Base-by-base conservation (phyloP, 35 echinoderm and acorn worm genomes). In the Anneissia japonica region DNA sequence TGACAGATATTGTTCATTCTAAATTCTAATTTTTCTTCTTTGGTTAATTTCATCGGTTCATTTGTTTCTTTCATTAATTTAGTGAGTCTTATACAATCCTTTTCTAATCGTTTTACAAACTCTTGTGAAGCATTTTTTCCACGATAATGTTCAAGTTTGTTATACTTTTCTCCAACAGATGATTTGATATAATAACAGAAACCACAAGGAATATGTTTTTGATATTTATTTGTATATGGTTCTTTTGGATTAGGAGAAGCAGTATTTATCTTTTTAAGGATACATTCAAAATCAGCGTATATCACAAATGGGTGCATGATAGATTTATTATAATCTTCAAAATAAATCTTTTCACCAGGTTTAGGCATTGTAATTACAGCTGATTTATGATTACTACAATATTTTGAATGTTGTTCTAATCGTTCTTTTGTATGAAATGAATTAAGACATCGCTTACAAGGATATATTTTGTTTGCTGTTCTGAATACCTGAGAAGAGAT, bases 281-380 rank as follows among this genome's bases (percentile, higher is more conserved):
- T 36, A 79, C 11, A 79, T 79, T 79, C 77, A 35, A 79, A 79
- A 35, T 79, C 77, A 5, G 77, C 14, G n/a, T 79, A 79, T 16
- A 79, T 37, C 13, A 79, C 77, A 79, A 79, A 79, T 10, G 77
- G 77, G 6, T 36, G 33, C 11, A 36, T 3, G 12, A 36, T 32
- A 35, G 77, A 31, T 34, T 79, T 79, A 30, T 36, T 36, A 79
- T 79, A 30, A 26, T 79, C 33, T 4, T 79, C 39, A 35, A 79
- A 79, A 79, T 5, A 33, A 16, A 36, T 32, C 35, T 4, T 36
- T 35, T 32, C 12, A 33, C 31, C 77, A 14, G 35, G 35, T 34
- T 79, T 26, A 3, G 33, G 33, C 77, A 79, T 79, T 79, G 14
- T 9, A 31, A 32, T 26, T 79, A 21, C n/a, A 16, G 30, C 77